phyloP scores from a whole-genome alignment of 2,113 vertebrate species.

The Casuarius casuarius region DNA sequence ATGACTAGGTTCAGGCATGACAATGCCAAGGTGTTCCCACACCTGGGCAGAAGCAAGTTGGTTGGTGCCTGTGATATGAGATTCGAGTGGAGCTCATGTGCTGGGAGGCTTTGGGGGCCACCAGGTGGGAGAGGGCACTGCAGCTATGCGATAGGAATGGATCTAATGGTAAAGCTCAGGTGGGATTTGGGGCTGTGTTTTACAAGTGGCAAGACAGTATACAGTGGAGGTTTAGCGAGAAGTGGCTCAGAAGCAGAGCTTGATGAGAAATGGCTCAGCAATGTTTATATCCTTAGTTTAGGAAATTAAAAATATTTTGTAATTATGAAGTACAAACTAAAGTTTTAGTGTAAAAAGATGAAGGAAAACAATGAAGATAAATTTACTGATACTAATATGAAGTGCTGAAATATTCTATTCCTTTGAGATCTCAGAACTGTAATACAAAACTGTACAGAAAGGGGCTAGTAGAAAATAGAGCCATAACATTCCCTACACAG shows the following conservation, averaged over 20 bases:
- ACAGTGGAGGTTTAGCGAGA: not conserved
- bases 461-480: not conserved
- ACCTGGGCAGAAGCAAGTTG: not conserved
- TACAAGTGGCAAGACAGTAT: not conserved
- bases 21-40: not conserved
- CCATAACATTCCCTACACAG: not conserved
- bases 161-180: not conserved
- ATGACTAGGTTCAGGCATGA: not conserved
- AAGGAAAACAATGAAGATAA: not conserved
- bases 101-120: not conserved
- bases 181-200: not conserved
- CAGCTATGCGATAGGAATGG: accelerated
- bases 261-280: not conserved
- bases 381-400: not conserved
- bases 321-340: not conserved
- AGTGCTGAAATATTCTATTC: not conserved
- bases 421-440: not conserved
- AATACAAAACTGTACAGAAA: not conserved
- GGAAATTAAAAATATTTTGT: not conserved
- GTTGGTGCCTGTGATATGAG: not conserved
- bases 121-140: accelerated
- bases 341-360: not conserved
- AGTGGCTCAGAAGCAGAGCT: not conserved
- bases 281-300: not conserved
- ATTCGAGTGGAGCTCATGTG: not conserved